These are phyloP conservation scores for Salarias fasciatus DNA, from an alignment of 2,797 vertebrate genomes.

Conservation along the genomic window DNA sequence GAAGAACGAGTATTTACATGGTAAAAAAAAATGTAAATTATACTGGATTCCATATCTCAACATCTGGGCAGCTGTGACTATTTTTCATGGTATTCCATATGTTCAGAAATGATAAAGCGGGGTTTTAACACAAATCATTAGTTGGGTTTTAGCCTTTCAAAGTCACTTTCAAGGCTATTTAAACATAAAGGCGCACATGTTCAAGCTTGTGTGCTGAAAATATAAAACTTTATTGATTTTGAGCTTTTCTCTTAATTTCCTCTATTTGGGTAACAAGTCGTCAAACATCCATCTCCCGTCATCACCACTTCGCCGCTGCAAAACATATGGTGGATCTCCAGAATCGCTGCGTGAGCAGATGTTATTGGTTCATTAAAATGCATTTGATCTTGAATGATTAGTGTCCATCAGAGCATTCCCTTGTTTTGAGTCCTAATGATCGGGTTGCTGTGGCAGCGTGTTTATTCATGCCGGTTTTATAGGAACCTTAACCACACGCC, in stretches of 20 bases:
- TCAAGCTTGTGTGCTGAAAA: conserved; percentile 6
- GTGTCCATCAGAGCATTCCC: conserved; percentile 69
- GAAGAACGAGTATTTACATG: conserved; percentile 34
- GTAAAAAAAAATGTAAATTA: conserved; percentile 34
- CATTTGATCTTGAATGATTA: conserved; percentile 76
- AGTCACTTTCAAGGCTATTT: conserved; percentile 49
- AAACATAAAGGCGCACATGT: conserved; percentile 6
- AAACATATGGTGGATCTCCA: conserved; percentile 61
- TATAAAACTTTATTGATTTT: conserved; percentile 25
- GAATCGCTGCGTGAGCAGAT: conserved; percentile 69
- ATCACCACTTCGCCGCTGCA: conserved; percentile 25
- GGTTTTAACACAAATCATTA: conserved; percentile 1
- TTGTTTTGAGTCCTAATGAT: conserved; percentile 69
- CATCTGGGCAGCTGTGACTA: conserved; percentile 2
- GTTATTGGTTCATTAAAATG: conserved; percentile 72
- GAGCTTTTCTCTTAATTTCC: conserved; percentile 26
- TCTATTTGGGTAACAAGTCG: conserved; percentile 33
- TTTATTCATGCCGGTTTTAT: conserved; percentile 63
- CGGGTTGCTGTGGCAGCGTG: conserved; percentile 55
- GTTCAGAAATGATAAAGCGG: conserved; percentile 26
- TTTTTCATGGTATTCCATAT: conserved; percentile 30
- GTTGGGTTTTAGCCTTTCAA: conserved; percentile 26
- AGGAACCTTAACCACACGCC: conserved; percentile 57
- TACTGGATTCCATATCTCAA: conserved; percentile 19
- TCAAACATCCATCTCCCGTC: conserved; percentile 37